Conservation (phyloP, 2,113 vertebrate species). For the Callaeas wilsoni region DNA sequence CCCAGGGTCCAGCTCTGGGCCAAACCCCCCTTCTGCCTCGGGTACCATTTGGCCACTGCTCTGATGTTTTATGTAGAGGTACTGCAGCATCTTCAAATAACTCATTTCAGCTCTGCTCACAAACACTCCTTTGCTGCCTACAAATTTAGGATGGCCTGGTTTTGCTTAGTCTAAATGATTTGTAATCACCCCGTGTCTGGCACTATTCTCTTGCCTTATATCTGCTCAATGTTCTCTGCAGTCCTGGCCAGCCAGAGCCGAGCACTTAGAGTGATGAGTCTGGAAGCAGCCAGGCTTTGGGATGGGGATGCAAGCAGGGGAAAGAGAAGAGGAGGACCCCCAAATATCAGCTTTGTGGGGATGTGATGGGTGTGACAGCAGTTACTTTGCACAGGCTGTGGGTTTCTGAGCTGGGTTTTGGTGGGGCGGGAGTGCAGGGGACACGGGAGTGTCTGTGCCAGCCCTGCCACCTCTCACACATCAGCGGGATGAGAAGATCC, state of each 20-base stretch:
- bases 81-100: neutral
- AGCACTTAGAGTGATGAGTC: neutral
- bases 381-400: rapidly evolving
- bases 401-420: neutral
- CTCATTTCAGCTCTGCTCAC: neutral
- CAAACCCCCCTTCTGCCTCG: neutral
- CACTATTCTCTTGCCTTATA: neutral
- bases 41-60: neutral
- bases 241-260: rapidly evolving
- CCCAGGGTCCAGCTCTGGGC: neutral
- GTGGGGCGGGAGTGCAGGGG: neutral
- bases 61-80: neutral
- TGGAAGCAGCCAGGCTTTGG: neutral
- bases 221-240: neutral
- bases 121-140: neutral
- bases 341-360: neutral
- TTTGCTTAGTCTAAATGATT: neutral
- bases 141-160: neutral
- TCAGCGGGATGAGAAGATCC: rapidly evolving
- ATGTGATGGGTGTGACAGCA: neutral
- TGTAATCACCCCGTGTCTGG: neutral
- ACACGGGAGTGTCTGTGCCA: neutral
- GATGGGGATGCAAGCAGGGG: neutral
- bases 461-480: neutral
- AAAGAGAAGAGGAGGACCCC: neutral